These are phyloP conservation scores for Zygaena filipendulae DNA, from an alignment of 2,888 invertebrate species.

Conservation along the genomic window DNA sequence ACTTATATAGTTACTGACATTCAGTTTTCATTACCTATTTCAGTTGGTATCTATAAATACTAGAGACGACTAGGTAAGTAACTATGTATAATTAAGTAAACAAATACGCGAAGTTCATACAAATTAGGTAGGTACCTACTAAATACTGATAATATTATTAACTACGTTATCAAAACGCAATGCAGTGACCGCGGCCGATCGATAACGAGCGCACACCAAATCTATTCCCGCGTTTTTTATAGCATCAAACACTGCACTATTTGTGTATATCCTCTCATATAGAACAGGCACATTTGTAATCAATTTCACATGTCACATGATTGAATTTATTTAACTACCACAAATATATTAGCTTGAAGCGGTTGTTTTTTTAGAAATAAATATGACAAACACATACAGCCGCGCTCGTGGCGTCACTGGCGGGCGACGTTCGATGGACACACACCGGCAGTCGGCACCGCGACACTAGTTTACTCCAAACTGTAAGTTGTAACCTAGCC, in stretches of 20 bases:
- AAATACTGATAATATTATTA: background rate
- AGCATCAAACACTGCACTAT: conserved; percentile 19
- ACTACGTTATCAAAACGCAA: conserved; percentile 19
- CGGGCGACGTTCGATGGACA: too few relatives aligned
- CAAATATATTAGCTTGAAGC: too few relatives aligned
- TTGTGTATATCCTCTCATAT: background rate
- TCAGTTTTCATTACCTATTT: too few relatives aligned
- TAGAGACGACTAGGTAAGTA: too few relatives aligned
- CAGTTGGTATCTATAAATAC: too few relatives aligned
- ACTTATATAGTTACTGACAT: too few relatives aligned
- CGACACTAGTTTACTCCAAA: conserved; percentile 24
- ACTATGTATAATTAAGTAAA: background rate
- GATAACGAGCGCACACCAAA: conserved; percentile 39
- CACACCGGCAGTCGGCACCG: background rate
- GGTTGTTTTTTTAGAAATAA: too few relatives aligned
- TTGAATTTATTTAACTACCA: too few relatives aligned
- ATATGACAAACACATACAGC: too few relatives aligned
- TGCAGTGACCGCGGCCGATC: conserved; percentile 43
- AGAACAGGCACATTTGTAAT: too few relatives aligned
- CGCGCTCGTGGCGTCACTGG: conserved; percentile 51
- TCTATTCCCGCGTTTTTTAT: conserved; percentile 41
- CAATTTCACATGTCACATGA: too few relatives aligned
- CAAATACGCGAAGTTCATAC: background rate
- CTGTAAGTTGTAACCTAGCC: conserved; percentile 62
- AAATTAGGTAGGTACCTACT: too few relatives aligned